Base-by-base conservation (phyloP, 2,888 invertebrate species). In the Leucozona laternaria region DNA sequence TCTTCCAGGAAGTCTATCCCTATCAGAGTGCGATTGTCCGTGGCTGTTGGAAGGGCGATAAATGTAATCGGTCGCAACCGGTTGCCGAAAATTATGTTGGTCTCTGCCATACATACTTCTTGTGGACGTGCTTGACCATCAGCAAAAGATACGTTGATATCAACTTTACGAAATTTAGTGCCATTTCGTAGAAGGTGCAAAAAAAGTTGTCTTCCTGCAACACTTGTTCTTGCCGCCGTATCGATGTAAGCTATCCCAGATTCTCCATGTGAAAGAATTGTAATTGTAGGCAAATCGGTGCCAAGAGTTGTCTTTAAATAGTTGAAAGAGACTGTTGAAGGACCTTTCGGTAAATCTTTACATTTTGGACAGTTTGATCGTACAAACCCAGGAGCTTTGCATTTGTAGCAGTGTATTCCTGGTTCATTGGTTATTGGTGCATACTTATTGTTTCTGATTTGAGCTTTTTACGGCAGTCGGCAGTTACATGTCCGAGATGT, bases 1-100 rank as follows among this genome's bases (percentile, higher is more conserved):
- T n/a, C n/a, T n/a, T 79, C 80, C 0, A 80, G 50, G n/a, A 80
- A 80, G 13, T 80, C 73, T 10, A 75, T 80, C 1, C 80, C 68
- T 20, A 68, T 73, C 0, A 80, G 13, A 0, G 73, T 75, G 6
- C 60, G 15, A n/a, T 75, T 73, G 5, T 80, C 72, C 0, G 40
- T 73, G 0, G 73, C 60, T n/a, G 40, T 68, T 31, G 80, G 68
- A 3, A 75, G 40, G 4, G 57, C 64, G 13, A 79, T 58, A 20
- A 60, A 78, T 15, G 28, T 78, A 13, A 78, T 78, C 13, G 62
- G 64, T 15, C 75, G 11, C 4, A 64, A 28, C 31, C 68, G 77
- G 17, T 68, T 68, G 6, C 72, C 79, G n/a, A 66, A 55, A 4
- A 72, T 55, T 1, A 79, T 79, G 22, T 13, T 72, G 0, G 48